These are phyloP conservation scores for Alectoris magna DNA, from an alignment of 2,797 vertebrate genomes.

Conservation along the genomic window DNA sequence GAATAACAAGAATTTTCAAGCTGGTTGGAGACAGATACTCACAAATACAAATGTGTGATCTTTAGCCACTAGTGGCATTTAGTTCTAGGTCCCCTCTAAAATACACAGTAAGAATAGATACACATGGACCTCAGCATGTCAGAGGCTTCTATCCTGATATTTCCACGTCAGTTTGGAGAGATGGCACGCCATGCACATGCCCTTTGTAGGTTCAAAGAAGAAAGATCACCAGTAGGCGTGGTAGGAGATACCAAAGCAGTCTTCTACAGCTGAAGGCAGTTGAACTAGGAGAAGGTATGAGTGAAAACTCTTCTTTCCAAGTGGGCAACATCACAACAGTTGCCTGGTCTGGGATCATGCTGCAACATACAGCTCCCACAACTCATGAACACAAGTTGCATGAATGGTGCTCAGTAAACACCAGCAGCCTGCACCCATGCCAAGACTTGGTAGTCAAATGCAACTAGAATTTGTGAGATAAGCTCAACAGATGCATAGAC, in stretches of 20 bases:
- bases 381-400: not conserved
- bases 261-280: not conserved
- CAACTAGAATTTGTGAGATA: not conserved
- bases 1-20: not conserved
- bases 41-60: accelerated
- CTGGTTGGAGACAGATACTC: not conserved
- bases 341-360: not conserved
- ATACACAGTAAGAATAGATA: not conserved
- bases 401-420: not conserved
- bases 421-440: accelerated
- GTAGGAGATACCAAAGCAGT: not conserved
- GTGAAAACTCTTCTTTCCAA: not conserved
- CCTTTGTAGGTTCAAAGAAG: not conserved
- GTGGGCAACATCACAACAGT: not conserved
- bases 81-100: not conserved
- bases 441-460: not conserved
- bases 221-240: not conserved
- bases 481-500: not conserved
- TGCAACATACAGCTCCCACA: accelerated
- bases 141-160: not conserved
- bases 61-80: not conserved
- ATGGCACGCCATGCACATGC: not conserved
- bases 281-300: not conserved
- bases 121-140: not conserved
- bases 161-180: accelerated